Evolutionary conservation across 2,888 invertebrate genomes (phyloP), one percentile per base, ranked within the genome.

Genomic region (Pycnomerus fuliginosus): DNA sequence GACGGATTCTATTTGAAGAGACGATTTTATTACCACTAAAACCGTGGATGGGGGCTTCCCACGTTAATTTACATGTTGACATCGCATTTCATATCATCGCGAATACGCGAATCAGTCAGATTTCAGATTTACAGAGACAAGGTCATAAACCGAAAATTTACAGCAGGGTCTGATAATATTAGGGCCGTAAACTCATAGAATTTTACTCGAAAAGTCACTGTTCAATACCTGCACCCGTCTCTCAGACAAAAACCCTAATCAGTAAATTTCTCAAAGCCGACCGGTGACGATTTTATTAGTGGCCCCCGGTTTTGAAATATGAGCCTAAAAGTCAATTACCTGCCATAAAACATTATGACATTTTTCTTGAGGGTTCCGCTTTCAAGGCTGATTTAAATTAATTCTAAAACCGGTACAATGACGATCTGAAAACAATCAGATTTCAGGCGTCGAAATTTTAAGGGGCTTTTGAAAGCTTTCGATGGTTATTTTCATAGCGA

Each of bases 1-100:
- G 50, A 52, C 47, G 53, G 48, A 53, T 56, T 53, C 50, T 52
- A 52, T 50, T 44, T 50, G 30, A 34, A n/a, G 46, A 23, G 37
- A 34, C 16, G 42, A 37, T 50, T 56, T 56, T 55, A 50, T 50
- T 48, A 47, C 23, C 37, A 32, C 17, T 32, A 32, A 32, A 40
- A 32, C 32, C 24, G n/a, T 32, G 10, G 27, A 27, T 11, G 2
- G 2, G 27, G 11, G 7, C 24, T 24, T 24, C 12, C 8, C 17
- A 32, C 20, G 10, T 32, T 12, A 12, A 12, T 16, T 2, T 2
- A 7, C 8, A 10, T 16, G 7, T 14, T 16, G 8, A n/a, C 13
- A 10, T 15, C 8, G 7, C 16, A 10, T 10, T 16, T 7, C 7
- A 31, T 2, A 7, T 10, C 11, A 28, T 20, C n/a, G 33, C 28